phyloP scores from a whole-genome alignment of 2,113 vertebrate genomes.

The Suricata suricatta region DNA sequence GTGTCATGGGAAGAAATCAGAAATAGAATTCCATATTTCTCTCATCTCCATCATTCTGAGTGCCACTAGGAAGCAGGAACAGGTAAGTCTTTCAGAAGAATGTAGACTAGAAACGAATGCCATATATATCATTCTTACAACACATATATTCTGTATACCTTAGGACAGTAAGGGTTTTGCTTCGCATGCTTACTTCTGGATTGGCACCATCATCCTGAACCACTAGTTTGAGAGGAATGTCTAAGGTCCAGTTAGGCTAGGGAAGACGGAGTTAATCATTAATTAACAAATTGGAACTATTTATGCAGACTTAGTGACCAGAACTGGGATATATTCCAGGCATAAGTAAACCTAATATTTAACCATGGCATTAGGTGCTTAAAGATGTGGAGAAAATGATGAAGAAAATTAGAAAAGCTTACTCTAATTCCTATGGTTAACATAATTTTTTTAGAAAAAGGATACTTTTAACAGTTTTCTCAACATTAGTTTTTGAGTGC shows the following conservation, averaged over 20 bases:
- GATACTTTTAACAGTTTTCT: not conserved
- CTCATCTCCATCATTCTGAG: not conserved
- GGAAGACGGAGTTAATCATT: not conserved
- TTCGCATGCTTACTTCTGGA: not conserved
- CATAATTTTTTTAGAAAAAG: not conserved
- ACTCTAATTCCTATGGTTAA: not conserved
- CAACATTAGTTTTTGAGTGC: not conserved
- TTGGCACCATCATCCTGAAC: not conserved
- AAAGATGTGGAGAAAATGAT: not conserved
- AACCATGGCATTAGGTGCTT: not conserved
- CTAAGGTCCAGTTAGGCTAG: not conserved
- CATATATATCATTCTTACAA: not conserved
- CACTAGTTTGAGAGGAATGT: not conserved
- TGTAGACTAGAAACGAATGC: not conserved
- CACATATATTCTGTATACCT: not conserved
- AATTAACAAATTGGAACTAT: not conserved
- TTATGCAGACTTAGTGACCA: not conserved
- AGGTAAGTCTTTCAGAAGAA: not conserved
- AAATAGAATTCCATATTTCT: not conserved
- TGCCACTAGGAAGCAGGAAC: not conserved
- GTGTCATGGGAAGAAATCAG: conserved; percentile 19
- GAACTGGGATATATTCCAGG: not conserved
- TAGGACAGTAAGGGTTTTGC: not conserved
- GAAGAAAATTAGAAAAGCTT: not conserved
- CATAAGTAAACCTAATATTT: not conserved